Base-by-base conservation (phyloP, 2,888 invertebrate species). In the Magallana nippona region DNA sequence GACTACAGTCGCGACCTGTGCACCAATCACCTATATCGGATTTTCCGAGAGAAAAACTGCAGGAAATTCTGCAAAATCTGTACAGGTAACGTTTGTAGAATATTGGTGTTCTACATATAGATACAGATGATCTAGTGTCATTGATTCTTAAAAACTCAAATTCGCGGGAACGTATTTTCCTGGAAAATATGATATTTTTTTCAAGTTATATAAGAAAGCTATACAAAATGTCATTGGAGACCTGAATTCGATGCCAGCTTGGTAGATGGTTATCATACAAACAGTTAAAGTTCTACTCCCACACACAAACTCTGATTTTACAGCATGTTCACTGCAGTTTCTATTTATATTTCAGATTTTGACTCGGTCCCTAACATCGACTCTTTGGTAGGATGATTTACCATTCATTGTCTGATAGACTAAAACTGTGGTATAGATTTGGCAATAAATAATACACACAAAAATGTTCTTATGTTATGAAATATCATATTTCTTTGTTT, bases 21-120 rank as follows among this genome's bases (percentile, higher is more conserved):
- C 81, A 84, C 87, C 1, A 84, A 86, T 71, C 84, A 87, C 0
- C 81, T 86, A 10, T 91, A 88, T 82, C 78, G 57, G 17, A n/a
- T 83, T 13, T 91, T 90, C 89, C 89, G 89, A 1, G 81, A 83
- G 2, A 87, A 86, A 0, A 91, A 91, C 82, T 91, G 91, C 71
- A 62, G 89, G 78, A 85, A 86, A 19, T 88, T 78, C 79, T 91
- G 91, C 78, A 86, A 88, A 63, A 55, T 87, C 13, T 90, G 91
- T 86, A 86, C 83, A 62, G 81, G 81, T 81, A 55, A 22, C 44
- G 44, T 44, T 44, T 3, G 44, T 3, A 8, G 44, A 44, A 3
- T 44, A 8, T 8, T 44, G 44, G 44, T 44, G 44, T 44, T 5
- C 44, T 44, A 44, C 8, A 44, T 44, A 5, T 44, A 0, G 44